These are phyloP conservation scores for Vipera ursinii DNA, from an alignment of 2,797 vertebrate species.

Conservation along the genomic window DNA sequence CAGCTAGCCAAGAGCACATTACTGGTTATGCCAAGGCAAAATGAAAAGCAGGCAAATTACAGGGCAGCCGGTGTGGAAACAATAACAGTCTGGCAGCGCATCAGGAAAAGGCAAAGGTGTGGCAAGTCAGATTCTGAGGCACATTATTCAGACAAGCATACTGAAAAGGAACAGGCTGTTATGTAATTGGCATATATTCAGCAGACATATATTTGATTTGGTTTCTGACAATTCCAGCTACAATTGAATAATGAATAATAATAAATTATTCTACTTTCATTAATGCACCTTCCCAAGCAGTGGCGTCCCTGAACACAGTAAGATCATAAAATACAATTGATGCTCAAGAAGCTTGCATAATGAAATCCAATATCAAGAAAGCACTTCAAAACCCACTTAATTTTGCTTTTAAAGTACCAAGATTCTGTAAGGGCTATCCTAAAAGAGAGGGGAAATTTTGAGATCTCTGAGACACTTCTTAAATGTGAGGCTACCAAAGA, in stretches of 20 bases:
- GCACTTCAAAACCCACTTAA: not conserved
- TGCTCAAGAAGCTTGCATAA: not conserved
- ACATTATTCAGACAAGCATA: not conserved
- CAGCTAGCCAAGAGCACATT: not conserved
- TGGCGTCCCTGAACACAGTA: not conserved
- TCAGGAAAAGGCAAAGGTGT: not conserved
- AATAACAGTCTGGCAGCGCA: not conserved
- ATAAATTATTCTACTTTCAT: conserved; percentile 5
- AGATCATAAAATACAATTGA: not conserved
- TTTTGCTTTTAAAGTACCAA: not conserved
- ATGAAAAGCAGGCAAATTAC: not conserved
- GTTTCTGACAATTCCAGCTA: not conserved
- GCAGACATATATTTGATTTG: conserved; percentile 22
- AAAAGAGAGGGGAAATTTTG: not conserved
- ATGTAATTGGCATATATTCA: conserved; percentile 12
- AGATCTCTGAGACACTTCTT: not conserved
- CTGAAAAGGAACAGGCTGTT: not conserved
- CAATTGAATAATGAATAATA: conserved; percentile 10
- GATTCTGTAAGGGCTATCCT: not conserved
- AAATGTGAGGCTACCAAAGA: not conserved
- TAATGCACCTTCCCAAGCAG: not conserved
- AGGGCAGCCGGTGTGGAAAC: not conserved
- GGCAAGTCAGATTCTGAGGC: not conserved
- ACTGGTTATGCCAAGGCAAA: not conserved
- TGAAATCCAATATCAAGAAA: not conserved